Percentiles rank a stretch among this genome's conserved stretches.
phyloP scores from a whole-genome alignment of 1,140 invertebrate species.

The Dendrolimus punctatus region DNA sequence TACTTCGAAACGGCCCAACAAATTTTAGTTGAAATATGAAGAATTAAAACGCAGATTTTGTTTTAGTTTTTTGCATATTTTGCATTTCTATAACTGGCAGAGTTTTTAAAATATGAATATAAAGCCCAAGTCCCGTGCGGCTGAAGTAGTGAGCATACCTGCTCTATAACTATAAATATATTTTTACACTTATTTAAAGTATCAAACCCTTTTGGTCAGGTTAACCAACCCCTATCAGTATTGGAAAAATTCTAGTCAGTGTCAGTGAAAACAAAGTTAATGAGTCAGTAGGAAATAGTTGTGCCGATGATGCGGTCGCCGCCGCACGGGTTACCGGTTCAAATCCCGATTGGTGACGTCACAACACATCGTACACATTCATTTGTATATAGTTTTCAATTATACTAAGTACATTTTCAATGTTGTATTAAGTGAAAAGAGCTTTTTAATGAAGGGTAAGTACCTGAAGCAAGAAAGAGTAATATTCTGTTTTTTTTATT shows the following conservation, averaged over 20 bases:
- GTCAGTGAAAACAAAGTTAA: slow-evolving; percentile 43
- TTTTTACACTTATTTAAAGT: slow-evolving; percentile 16
- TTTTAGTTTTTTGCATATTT: too few relatives aligned
- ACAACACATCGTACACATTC: neutral
- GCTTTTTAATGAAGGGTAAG: too few relatives aligned
- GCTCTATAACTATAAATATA: neutral
- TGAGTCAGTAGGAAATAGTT: slow-evolving; percentile 39
- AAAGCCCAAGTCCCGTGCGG: too few relatives aligned
- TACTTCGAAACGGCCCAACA: too few relatives aligned
- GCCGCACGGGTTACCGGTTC: slow-evolving; percentile 29
- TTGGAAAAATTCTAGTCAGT: slow-evolving; percentile 31
- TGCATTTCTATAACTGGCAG: too few relatives aligned
- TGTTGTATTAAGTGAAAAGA: too few relatives aligned
- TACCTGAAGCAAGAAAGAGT: too few relatives aligned
- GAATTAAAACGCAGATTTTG: too few relatives aligned
- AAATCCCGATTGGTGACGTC: slow-evolving; percentile 7
- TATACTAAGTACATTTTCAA: too few relatives aligned
- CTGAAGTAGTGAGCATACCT: neutral
- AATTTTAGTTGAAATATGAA: too few relatives aligned
- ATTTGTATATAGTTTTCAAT: neutral
- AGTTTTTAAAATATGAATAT: too few relatives aligned
- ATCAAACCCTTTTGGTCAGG: slow-evolving; percentile 22
- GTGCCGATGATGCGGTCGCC: slow-evolving; percentile 23
- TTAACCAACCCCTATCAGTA: slow-evolving; percentile 26
- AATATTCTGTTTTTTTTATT: too few relatives aligned